A percentile compares a stretch with the other conserved stretches of the same genome.
Evolutionary conservation across 2,113 vertebrate species (phyloP).

Genomic region (Zosterops borbonicus): DNA sequence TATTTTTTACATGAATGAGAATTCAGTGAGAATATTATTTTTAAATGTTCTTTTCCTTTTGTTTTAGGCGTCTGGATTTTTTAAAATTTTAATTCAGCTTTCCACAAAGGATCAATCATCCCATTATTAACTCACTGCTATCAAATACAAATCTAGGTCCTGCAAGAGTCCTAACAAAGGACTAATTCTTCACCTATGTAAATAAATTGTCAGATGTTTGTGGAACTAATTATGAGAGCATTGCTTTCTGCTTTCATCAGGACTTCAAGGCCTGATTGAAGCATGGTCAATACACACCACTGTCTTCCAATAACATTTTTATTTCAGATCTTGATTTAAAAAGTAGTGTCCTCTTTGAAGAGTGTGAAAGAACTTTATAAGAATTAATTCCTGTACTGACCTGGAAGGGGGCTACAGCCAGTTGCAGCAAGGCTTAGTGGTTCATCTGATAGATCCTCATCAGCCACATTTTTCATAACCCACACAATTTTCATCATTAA

Average conservation of each 20-base stretch:
- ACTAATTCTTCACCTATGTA: background rate
- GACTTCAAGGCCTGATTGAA: constrained; percentile 32
- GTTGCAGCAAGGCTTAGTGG: background rate
- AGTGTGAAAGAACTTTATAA: background rate
- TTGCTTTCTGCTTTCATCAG: constrained; percentile 29
- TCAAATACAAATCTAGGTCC: background rate
- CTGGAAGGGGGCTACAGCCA: background rate
- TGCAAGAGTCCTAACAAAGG: background rate
- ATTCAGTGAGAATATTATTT: background rate
- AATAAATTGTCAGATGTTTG: background rate
- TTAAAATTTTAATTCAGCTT: background rate
- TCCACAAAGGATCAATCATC: background rate
- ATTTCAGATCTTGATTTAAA: background rate
- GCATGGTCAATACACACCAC: background rate
- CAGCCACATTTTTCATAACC: background rate
- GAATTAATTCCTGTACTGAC: background rate
- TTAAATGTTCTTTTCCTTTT: background rate
- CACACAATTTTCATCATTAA: background rate
- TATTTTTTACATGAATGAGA: background rate
- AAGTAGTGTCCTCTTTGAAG: background rate
- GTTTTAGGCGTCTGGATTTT: background rate
- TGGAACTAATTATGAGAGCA: background rate
- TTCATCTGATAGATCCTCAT: background rate
- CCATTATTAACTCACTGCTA: background rate
- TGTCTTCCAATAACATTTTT: background rate